Evolutionary conservation across 1,140 invertebrate genomes (phyloP), one percentile per base, ranked within the genome.

Genomic region (Bombus balteatus): DNA sequence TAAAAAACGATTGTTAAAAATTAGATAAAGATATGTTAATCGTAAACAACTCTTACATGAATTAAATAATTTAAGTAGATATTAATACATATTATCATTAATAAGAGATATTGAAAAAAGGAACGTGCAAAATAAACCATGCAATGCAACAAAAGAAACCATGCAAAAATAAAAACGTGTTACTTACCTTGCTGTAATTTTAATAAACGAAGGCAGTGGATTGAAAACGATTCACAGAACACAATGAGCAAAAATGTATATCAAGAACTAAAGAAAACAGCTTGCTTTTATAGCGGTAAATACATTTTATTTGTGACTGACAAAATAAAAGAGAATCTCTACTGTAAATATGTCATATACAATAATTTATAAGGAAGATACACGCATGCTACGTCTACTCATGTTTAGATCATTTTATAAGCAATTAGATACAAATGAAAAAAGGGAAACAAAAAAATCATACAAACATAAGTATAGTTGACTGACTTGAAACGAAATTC

Each of bases 371-470:
- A 81, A 79, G 84, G 83, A 77, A 90, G 75, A 87, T 92, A 92
- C 89, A 92, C 90, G 83, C 93, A 94, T 94, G 93, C 93, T 92
- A 92, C 88, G 83, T 89, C 88, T 92, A 91, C 83, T 83, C 74
- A 68, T 88, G 32, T 75, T 74, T 88, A 87, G 25, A 68, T 43
- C 28, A 34, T 86, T 70, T 72, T 41, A 62, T 73, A 71, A 82
- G 72, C 84, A 47, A 83, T 72, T 83, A 68, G 43, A 87, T 87
- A 87, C 66, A 85, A 37, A 90, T 86, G 81, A 82, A 90, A 88
- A 62, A 53, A 87, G n/a, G 71, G 18, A 28, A 5, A 37, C 81
- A 70, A 71, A 76, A 86, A 91, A 87, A 87, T 87, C 72, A 81
- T 86, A 87, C 39, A 88, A 89, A 89, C 47, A 18, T 87, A 81